A percentile compares a stretch with the other conserved stretches of the same genome.
Conservation (phyloP, 2,888 invertebrate genomes). For the Chouioia cunea region DNA sequence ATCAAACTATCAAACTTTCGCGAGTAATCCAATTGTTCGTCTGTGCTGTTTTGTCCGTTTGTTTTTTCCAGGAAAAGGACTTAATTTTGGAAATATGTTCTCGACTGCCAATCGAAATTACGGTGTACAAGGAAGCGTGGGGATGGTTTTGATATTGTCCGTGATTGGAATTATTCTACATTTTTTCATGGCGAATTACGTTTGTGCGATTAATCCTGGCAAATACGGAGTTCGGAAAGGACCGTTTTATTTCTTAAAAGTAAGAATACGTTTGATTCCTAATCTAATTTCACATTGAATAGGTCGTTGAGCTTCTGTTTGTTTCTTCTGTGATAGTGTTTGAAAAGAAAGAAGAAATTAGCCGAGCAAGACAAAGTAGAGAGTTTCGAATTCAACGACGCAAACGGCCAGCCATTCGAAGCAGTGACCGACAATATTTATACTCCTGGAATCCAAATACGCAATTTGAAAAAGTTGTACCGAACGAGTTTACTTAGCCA, state of each 20-base stretch:
- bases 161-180: constrained; percentile 77
- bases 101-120: constrained; percentile 50
- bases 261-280: constrained; percentile 17
- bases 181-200: constrained; percentile 81
- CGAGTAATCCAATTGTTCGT: too few species aligned
- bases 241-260: constrained; percentile 77
- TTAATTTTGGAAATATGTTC: constrained; percentile 66
- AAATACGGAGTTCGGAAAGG: constrained; percentile 84
- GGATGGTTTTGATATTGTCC: constrained; percentile 79
- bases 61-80: constrained; percentile 65
- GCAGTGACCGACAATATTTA: constrained; percentile 54
- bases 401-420: constrained; percentile 60
- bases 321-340: neutral
- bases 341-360: neutral
- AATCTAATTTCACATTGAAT: neutral
- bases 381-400: constrained; percentile 7
- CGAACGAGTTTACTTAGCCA: constrained; percentile 53
- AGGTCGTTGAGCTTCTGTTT: neutral
- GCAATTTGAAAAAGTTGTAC: constrained; percentile 68
- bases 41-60: too few species aligned
- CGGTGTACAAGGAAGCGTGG: constrained; percentile 66
- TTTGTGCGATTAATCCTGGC: constrained; percentile 88
- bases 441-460: constrained; percentile 69
- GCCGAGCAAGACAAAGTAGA: constrained; percentile 15
- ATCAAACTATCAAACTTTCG: too few species aligned